Conservation (phyloP, 2,797 vertebrate species). For the Peromyscus melanophrys region DNA sequence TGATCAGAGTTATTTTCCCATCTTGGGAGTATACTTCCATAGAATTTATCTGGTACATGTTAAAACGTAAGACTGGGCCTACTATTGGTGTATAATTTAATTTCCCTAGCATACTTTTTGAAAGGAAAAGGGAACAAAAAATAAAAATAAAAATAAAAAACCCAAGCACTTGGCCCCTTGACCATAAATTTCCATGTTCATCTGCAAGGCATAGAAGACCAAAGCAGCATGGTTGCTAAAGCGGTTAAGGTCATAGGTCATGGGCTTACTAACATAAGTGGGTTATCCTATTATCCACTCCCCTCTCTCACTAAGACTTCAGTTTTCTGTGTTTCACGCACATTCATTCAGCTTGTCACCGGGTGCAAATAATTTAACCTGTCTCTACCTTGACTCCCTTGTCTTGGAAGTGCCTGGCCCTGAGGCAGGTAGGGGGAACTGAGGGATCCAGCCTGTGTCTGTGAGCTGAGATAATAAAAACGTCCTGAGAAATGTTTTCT, state of each 20-base stretch:
- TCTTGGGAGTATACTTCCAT: neutral
- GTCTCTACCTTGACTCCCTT: neutral
- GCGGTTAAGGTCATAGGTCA: neutral
- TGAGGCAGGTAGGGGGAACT: neutral
- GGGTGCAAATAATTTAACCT: neutral
- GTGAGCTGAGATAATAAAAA: neutral
- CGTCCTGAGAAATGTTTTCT: neutral
- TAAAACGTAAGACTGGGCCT: neutral
- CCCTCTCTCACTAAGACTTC: neutral
- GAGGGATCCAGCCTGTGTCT: neutral
- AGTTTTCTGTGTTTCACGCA: neutral
- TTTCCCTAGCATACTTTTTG: neutral
- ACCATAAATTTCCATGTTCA: neutral
- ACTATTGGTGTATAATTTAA: neutral
- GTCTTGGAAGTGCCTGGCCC: neutral
- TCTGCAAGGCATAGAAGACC: neutral
- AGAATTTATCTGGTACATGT: neutral
- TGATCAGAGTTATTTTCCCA: neutral
- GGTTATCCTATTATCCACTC: neutral
- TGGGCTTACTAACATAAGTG: neutral
- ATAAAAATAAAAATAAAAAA: no score
- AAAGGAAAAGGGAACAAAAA: neutral
- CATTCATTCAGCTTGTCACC: neutral
- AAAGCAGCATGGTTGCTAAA: neutral
- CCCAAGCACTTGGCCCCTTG: neutral